A percentile compares a stretch with the other conserved stretches of the same genome.
Evolutionary conservation across 2,113 vertebrate species (phyloP).

Genomic region (Gavialis gangeticus): DNA sequence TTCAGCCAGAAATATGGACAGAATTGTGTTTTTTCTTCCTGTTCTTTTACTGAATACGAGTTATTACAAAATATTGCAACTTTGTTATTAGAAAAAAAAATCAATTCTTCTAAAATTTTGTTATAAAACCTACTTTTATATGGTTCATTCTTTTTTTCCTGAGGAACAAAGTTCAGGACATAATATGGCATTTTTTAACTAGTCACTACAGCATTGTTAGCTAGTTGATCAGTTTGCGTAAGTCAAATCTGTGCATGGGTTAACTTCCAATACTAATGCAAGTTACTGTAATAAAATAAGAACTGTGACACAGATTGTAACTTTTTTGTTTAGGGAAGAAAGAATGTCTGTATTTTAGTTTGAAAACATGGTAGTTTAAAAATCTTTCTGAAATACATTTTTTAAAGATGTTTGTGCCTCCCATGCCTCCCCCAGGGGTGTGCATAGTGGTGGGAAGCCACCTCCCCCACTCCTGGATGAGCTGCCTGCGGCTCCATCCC

Average conservation of each 20-base stretch:
- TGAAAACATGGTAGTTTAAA: not conserved
- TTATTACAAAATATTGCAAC: not conserved
- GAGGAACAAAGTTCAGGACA: not conserved
- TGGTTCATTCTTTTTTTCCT: not conserved
- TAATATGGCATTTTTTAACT: not conserved
- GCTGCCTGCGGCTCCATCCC: too few species aligned
- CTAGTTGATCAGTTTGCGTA: not conserved
- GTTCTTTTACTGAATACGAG: not conserved
- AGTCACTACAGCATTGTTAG: not conserved
- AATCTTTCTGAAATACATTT: not conserved
- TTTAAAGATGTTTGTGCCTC: too few species aligned
- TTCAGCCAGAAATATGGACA: not conserved
- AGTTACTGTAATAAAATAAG: not conserved
- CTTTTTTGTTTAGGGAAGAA: not conserved
- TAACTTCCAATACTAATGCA: not conserved
- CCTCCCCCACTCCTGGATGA: too few species aligned
- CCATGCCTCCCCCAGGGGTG: too few species aligned
- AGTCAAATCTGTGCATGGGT: not conserved
- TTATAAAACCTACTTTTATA: slow-evolving; percentile 22
- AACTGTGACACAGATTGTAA: not conserved
- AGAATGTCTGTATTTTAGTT: not conserved
- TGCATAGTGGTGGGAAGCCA: too few species aligned
- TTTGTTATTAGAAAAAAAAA: not conserved
- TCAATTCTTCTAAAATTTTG: not conserved
- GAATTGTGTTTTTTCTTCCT: not conserved